Conservation (phyloP, 2,113 vertebrate species). For the Gymnorhina tibicen region DNA sequence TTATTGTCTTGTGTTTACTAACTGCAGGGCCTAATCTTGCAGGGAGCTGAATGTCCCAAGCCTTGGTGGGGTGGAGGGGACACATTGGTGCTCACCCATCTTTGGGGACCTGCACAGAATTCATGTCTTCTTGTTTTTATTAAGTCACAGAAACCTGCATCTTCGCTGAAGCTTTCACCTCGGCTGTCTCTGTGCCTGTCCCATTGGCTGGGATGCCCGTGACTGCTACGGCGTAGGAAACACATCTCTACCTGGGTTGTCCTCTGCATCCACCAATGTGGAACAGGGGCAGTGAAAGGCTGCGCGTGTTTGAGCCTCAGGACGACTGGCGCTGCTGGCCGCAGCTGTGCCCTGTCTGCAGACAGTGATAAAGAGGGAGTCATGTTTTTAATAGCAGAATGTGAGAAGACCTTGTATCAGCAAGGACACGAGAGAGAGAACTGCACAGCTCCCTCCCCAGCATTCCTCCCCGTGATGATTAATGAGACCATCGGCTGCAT, state of each 20-base stretch:
- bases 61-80: not conserved
- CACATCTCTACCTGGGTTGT: not conserved
- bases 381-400: constrained; percentile 36
- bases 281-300: not conserved
- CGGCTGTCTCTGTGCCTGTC: not conserved
- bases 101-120: not conserved
- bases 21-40: not conserved
- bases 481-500: not conserved
- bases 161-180: not conserved
- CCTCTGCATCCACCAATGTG: not conserved
- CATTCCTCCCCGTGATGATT: constrained; percentile 66
- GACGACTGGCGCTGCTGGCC: not conserved
- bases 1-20: constrained; percentile 12
- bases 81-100: not conserved
- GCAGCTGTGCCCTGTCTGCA: constrained; percentile 67
- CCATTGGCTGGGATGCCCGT: not conserved
- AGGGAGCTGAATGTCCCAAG: not conserved
- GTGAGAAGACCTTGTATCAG: constrained; percentile 40
- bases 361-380: constrained; percentile 47
- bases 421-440: constrained; percentile 38
- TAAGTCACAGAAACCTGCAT: not conserved
- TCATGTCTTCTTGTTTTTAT: not conserved
- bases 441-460: constrained; percentile 14
- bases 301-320: not conserved
- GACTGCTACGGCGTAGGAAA: not conserved